Evolutionary conservation across 2,888 invertebrate genomes (phyloP).

Genomic region (Andrena chrysosceles): DNA sequence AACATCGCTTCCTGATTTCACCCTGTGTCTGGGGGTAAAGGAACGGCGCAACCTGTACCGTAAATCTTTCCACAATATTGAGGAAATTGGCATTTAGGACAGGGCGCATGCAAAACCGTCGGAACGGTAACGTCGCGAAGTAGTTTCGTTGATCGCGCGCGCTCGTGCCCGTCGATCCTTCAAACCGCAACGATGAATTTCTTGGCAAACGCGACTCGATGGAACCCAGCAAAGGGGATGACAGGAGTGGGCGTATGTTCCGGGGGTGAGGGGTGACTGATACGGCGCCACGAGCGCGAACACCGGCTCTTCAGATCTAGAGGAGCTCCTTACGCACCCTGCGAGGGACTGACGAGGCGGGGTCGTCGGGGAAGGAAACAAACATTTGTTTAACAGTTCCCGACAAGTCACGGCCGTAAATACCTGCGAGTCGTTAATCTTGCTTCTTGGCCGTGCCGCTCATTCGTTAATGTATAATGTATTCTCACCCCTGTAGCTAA

Average conservation of each 20-base stretch:
- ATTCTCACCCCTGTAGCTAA: constrained; percentile 80
- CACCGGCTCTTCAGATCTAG: constrained; percentile 45
- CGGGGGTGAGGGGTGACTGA: constrained; percentile 31
- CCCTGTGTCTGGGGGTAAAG: not conserved
- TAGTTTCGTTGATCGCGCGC: constrained; percentile 36
- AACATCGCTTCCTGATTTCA: constrained; percentile 5
- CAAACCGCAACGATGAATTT: constrained; percentile 20
- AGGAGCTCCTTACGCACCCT: constrained; percentile 28
- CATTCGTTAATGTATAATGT: constrained; percentile 79
- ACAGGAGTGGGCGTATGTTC: constrained; percentile 34
- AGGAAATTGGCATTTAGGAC: constrained; percentile 32
- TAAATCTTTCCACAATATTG: constrained; percentile 1
- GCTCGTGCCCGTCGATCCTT: not conserved
- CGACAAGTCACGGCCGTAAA: constrained; percentile 79
- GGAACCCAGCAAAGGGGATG: constrained; percentile 37
- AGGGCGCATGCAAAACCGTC: constrained; percentile 27
- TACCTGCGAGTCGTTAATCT: constrained; percentile 80
- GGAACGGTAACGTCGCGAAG: constrained; percentile 26
- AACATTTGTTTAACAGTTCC: constrained; percentile 81
- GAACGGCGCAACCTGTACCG: not conserved
- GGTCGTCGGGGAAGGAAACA: constrained; percentile 69
- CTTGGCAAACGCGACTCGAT: constrained; percentile 41
- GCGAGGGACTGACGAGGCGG: constrained; percentile 63
- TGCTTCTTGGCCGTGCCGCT: constrained; percentile 71
- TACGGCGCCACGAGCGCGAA: constrained; percentile 56